Evolutionary conservation across 1,140 invertebrate species (phyloP), one percentile per base, ranked within the genome.

Genomic region (Telenomus remus): DNA sequence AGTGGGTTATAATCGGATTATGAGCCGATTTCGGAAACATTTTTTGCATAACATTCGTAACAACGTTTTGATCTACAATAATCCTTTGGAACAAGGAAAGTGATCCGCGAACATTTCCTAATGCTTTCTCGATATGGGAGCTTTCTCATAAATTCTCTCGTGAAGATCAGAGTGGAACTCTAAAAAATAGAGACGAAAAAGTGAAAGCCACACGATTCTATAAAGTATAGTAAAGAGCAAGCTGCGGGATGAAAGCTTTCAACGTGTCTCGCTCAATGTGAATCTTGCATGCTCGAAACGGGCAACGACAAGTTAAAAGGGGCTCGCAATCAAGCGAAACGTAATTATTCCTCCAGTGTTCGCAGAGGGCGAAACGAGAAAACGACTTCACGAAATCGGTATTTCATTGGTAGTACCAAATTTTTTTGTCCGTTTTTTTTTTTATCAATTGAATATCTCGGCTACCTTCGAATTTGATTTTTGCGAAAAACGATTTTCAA

Each of bases 291-390:
- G 71, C 51, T 74, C 63, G 51, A 56, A 74, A 74, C 61, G 63
- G 71, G 56, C 61, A 74, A 61, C 71, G 71, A 74, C 71, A 74
- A 65, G 63, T 74, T 74, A 66, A 74, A 74, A 74, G 63, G 56
- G 71, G 71, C 56, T 74, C 56, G 70, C 61, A 73, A 73, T 73
- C 70, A 73, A 73, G 70, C 61, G 60, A 73, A 73, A 73, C 70
- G 70, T 73, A 73, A 73, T 73, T 73, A 73, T 73, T 73, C 55
- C 56, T 59, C 61, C 49, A 49, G 55, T 53, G 56, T 47, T 59
- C 60, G 50, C 54, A 60, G 48, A 65, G 49, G 44, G 49, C 56
- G 61, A 65, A 65, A 73, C 61, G 55, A 60, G 70, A 60, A 60
- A 74, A 74, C 51, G 63, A 74, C 47, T 74, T 68, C 68, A 60